These are phyloP conservation scores for Acyrthosiphon pisum DNA, from an alignment of 1,140 invertebrate genomes.

Conservation along the genomic window DNA sequence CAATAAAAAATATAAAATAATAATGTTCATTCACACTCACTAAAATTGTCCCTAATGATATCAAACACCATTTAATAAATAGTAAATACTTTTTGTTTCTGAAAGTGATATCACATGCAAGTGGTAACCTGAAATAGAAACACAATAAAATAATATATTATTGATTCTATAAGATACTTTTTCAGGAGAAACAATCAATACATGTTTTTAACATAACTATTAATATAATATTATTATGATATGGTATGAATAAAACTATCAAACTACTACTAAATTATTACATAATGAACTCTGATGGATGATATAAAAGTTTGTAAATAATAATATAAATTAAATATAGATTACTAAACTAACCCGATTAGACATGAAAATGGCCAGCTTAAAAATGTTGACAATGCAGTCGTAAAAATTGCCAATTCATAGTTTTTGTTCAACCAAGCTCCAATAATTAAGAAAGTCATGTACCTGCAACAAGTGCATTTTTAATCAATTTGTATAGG, in stretches of 20 bases:
- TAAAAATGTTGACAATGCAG: slow-evolving; percentile 77
- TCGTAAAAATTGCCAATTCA: slow-evolving; percentile 81
- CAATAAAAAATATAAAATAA: background rate
- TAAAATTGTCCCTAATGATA: slow-evolving; percentile 66
- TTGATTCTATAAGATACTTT: background rate
- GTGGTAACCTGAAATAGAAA: slow-evolving; percentile 73
- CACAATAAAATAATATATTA: slow-evolving; percentile 41
- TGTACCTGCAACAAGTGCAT: slow-evolving; percentile 66
- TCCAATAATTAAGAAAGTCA: slow-evolving; percentile 80
- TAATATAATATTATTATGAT: background rate
- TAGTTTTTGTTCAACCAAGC: slow-evolving; percentile 85
- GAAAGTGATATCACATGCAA: slow-evolving; percentile 86
- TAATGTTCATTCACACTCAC: slow-evolving; percentile 61
- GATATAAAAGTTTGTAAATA: background rate
- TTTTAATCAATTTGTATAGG: background rate
- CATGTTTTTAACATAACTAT: background rate
- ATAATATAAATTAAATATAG: slow-evolving; percentile 13
- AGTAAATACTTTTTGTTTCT: slow-evolving; percentile 69
- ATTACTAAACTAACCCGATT: slow-evolving; percentile 72
- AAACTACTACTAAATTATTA: background rate
- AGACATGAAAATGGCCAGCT: slow-evolving; percentile 94
- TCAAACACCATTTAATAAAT: slow-evolving; percentile 67
- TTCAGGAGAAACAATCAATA: background rate
- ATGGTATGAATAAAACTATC: background rate
- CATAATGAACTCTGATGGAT: background rate